Base-by-base conservation (phyloP, 2,797 vertebrate species). In the Alexandromys oeconomus region DNA sequence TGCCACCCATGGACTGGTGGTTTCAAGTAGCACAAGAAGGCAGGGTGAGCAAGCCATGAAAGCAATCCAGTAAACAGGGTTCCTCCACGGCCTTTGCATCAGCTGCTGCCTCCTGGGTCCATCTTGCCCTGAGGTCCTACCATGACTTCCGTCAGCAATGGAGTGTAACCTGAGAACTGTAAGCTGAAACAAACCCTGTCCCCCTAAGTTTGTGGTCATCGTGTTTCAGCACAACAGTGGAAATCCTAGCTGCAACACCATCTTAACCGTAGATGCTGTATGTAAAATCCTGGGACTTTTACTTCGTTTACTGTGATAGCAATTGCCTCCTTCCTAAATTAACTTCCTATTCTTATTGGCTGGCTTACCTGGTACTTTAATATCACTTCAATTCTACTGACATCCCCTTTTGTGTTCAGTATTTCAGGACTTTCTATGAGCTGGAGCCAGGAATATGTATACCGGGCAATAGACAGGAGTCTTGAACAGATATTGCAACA, bases 401-500 rank as follows among this genome's bases (percentile, higher is more conserved):
- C 63, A 79, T 57, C 86, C n/a, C 74, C 57, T 93, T 43, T 92
- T 97, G 57, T 61, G 88, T 91, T 17, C 59, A 98, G 97, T 82
- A 65, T 97, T 97, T 97, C 95, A 97, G 95, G 46, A 79, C 17
- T 95, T 54, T 86, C 94, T 85, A 34, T n/a, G 59, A 15, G 11
- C 69, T 89, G 92, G 95, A 61, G 74, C 31, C 90, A 97, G 84
- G 90, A 96, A 67, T 95, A 84, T 46, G 13, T 82, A 89, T 51
- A n/a, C n/a, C n/a, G 81, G 89, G 92, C 92, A 85, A 97, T 96
- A 71, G 71, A 87, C 6, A 96, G 71, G 37, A 95, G 46, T 86
- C 74, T 97, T 94, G 80, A 65, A 82, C 89, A 94, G 57, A 97
- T 97, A 63, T 93, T 94, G 19, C 63, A 86, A 46, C 78, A 97